Conservation (phyloP, 2,888 invertebrate genomes). For the Kryphioiulus occultus region DNA sequence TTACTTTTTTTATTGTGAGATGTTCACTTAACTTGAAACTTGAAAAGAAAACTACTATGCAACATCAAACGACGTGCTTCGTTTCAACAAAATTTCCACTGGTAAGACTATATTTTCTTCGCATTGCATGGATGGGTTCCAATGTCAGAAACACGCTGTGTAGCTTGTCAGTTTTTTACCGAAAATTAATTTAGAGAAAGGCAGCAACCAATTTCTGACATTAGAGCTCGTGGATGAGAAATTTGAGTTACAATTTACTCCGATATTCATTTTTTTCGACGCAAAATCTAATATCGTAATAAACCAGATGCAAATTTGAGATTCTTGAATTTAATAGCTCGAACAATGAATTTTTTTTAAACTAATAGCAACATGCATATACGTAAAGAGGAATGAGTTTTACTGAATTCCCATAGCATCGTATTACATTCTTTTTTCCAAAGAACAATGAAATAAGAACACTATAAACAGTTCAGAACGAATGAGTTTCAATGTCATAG, state of each 20-base stretch:
- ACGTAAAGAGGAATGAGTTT: neutral
- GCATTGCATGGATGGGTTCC: neutral
- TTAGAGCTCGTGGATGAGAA: neutral
- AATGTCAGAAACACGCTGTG: neutral
- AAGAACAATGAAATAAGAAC: neutral
- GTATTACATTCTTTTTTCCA: neutral
- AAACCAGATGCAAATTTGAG: neutral
- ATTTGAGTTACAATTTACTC: neutral
- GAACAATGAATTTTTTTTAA: neutral
- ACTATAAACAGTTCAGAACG: neutral
- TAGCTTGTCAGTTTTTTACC: neutral
- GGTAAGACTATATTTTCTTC: neutral
- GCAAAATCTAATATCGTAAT: neutral
- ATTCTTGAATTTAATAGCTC: neutral
- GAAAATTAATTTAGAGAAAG: neutral
- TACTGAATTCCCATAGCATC: neutral
- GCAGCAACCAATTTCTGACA: neutral
- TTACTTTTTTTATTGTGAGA: conserved; percentile 15
- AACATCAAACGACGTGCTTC: conserved; percentile 5
- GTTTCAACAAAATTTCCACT: conserved; percentile 11
- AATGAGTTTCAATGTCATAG: too few species aligned
- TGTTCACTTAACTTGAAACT: neutral
- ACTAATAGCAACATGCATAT: neutral
- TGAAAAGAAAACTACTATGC: neutral
- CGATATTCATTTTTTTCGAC: neutral